Evolutionary conservation across 2,113 vertebrate genomes (phyloP), one percentile per base, ranked within the genome.

Genomic region (Vicugna pacos): DNA sequence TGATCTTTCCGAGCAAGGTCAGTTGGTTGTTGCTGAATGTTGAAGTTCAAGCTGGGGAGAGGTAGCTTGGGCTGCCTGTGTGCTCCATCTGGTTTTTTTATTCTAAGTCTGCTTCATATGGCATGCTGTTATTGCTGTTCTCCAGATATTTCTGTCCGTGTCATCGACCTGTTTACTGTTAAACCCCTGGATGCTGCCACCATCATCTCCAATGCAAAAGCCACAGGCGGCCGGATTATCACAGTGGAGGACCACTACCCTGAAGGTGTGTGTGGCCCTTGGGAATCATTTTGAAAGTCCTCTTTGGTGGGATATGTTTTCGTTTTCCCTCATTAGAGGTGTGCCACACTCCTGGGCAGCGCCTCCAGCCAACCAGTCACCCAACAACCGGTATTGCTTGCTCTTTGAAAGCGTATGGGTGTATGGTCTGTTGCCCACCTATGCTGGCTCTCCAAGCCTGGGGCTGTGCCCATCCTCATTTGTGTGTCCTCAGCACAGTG

Each of bases 231-330:
- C 46, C 98, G 92, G 14, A 98, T 99, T 89, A 99, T 99, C 97
- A 99, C 99, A 0, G 99, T 99, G 64, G 99, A 99, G 96, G 99
- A 99, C 96, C 99, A 99, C 96, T 99, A 99, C 97, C 99, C 97
- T 95, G 99, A 99, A 97, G 99, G 99, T 99, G 81, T 38, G 87
- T 64, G 17, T 26, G 1, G 28, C 8, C 60, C 16, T 76, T 8
- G 16, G 26, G 28, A 17, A 24, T 56, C 26, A 52, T 52, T 80
- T 73, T n/a, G 11, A 35, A 38, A 46, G 64, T 83, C 69, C 60
- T 28, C 67, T 92, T 85, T 90, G 46, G 50, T 19, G 5, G 65
- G 28, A 26, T 2, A 7, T 85, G 52, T 80, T 67, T 58, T 52
- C 32, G 16, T 67, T 79, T 42, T 58, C 30, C 24, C 52, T 90